Conservation (phyloP, 2,888 invertebrate genomes). For the Sinhomidia bicolor region DNA sequence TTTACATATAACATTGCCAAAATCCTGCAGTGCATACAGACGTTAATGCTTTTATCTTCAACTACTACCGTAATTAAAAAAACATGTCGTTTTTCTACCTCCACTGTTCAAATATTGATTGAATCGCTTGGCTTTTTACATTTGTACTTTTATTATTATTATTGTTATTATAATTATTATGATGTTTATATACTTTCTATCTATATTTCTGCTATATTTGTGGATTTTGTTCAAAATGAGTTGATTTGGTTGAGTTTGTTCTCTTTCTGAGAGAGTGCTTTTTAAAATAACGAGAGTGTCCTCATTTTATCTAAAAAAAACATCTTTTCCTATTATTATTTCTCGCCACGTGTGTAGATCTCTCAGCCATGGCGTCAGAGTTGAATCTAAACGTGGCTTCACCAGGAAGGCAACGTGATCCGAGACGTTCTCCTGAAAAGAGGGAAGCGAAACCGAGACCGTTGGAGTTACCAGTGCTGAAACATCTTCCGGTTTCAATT, state of each 20-base stretch:
- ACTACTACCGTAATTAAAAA: no score
- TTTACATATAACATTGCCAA: no score
- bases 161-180: neutral
- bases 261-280: slow-evolving; percentile 10
- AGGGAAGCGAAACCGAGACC: slow-evolving; percentile 82
- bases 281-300: neutral
- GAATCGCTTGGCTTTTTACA: neutral
- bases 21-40: no score
- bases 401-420: slow-evolving; percentile 81
- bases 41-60: no score
- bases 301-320: slow-evolving; percentile 1
- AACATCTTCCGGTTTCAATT: slow-evolving; percentile 91
- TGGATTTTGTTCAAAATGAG: neutral
- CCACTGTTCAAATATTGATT: no score
- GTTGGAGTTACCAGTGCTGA: slow-evolving; percentile 83
- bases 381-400: slow-evolving; percentile 84
- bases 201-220: neutral
- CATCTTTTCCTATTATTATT: no score
- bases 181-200: neutral
- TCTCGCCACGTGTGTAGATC: no score
- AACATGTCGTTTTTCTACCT: no score
- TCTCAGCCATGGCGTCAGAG: slow-evolving; percentile 90
- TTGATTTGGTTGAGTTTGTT: neutral
- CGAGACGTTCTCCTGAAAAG: slow-evolving; percentile 80
- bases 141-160: neutral